These are phyloP conservation scores for Heteromormyrus szaboi DNA, from an alignment of 2,797 vertebrate genomes.

Conservation along the genomic window DNA sequence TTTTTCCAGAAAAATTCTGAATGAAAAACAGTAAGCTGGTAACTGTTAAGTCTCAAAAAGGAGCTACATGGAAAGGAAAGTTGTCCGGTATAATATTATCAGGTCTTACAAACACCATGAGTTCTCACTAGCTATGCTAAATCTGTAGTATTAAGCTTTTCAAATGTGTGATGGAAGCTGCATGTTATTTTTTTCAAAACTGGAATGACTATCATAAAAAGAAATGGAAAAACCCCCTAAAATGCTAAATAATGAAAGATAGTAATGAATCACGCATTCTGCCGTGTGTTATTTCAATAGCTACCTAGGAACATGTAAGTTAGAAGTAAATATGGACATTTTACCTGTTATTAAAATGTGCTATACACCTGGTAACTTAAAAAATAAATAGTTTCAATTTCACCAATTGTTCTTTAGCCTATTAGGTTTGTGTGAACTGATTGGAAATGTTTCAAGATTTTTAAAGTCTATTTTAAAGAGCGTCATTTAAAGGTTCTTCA, in stretches of 20 bases:
- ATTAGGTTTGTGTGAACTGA: not conserved
- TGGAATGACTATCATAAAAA: not conserved
- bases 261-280: not conserved
- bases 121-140: not conserved
- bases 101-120: not conserved
- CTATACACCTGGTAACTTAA: not conserved
- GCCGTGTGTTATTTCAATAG: not conserved
- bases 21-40: slow-evolving; percentile 3
- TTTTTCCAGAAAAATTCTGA: not conserved
- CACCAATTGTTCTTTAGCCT: not conserved
- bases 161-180: not conserved
- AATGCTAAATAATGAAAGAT: not conserved
- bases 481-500: not conserved
- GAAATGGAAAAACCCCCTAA: not conserved
- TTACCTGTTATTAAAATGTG: not conserved
- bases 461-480: not conserved
- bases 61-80: not conserved
- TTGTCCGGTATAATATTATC: not conserved
- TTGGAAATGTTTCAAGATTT: not conserved
- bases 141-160: not conserved
- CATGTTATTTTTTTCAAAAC: not conserved
- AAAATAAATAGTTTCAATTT: not conserved
- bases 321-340: not conserved
- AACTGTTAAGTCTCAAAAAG: not conserved
- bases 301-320: not conserved